Conservation (phyloP, 2,113 vertebrate genomes). For the Chiloscyllium plagiosum region DNA sequence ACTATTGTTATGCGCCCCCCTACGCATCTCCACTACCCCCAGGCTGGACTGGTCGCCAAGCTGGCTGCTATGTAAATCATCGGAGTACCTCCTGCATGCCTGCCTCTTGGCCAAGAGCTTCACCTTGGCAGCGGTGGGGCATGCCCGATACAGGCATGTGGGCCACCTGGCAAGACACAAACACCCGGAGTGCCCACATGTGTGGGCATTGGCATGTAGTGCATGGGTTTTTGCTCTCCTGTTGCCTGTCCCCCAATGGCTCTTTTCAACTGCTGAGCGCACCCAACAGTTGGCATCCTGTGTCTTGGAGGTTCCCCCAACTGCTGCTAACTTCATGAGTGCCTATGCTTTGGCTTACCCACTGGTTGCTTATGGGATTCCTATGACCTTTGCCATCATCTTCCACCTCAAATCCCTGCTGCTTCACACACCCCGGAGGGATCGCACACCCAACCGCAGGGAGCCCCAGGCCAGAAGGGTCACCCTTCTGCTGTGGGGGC, state of each 20-base stretch:
- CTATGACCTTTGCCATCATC: constrained; percentile 51
- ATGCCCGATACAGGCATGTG: constrained; percentile 50
- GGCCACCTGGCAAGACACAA: constrained; percentile 40
- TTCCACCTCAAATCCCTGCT: constrained; percentile 54
- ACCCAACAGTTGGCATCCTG: constrained; percentile 45
- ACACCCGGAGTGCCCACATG: constrained; percentile 27
- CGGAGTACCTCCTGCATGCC: constrained; percentile 67
- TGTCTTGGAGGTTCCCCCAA: constrained; percentile 48
- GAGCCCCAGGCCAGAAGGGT: constrained; percentile 47
- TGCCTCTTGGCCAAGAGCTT: constrained; percentile 64
- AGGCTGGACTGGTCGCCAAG: constrained; percentile 62
- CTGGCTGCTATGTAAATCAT: constrained; percentile 55
- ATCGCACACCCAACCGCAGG: constrained; percentile 39
- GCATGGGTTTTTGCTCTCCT: constrained; percentile 52
- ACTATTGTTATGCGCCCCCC: constrained; percentile 56
- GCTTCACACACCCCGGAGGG: constrained; percentile 39
- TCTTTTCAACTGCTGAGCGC: constrained; percentile 52
- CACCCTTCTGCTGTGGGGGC: constrained; percentile 53
- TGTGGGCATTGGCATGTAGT: constrained; percentile 41
- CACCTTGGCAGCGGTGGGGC: constrained; percentile 55
- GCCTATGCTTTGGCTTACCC: constrained; percentile 64
- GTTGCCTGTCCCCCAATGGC: constrained; percentile 57
- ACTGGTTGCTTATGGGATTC: constrained; percentile 49
- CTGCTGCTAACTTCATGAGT: constrained; percentile 58
- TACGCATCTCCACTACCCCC: constrained; percentile 59